These are phyloP conservation scores for Rostratula benghalensis DNA, from an alignment of 2,113 vertebrate genomes.

Conservation along the genomic window DNA sequence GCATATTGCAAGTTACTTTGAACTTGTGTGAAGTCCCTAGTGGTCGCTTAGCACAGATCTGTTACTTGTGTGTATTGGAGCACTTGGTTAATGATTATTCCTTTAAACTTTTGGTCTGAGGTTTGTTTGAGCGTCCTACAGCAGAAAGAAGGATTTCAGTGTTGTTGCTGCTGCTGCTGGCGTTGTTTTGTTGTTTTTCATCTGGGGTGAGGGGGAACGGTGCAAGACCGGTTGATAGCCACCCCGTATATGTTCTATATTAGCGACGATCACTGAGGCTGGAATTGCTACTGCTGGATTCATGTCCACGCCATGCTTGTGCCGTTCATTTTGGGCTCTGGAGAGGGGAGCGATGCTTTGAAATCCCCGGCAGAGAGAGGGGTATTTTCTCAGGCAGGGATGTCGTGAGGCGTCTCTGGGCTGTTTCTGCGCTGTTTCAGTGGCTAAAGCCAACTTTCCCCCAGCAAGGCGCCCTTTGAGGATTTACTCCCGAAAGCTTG, in stretches of 20 bases:
- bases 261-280: neutral
- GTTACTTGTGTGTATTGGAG: neutral
- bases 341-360: conserved; percentile 19
- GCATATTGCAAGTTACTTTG: conserved; percentile 23
- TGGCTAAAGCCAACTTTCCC: conserved; percentile 14
- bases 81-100: neutral
- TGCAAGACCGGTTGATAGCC: neutral
- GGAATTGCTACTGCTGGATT: neutral
- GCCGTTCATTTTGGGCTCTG: neutral
- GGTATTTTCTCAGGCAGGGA: neutral
- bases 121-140: conserved; percentile 15
- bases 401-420: neutral
- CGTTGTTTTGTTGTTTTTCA: neutral
- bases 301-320: neutral
- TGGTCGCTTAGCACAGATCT: conserved; percentile 17
- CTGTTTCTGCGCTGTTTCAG: neutral
- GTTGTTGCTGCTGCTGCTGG: neutral
- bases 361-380: neutral
- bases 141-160: neutral
- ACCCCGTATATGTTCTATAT: neutral
- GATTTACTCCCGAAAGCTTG: neutral
- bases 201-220: neutral
- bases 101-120: conserved; percentile 39
- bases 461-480: neutral
- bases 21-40: conserved; percentile 32